Evolutionary conservation across 2,888 invertebrate species (phyloP).

Genomic region (Acleris cristana): DNA sequence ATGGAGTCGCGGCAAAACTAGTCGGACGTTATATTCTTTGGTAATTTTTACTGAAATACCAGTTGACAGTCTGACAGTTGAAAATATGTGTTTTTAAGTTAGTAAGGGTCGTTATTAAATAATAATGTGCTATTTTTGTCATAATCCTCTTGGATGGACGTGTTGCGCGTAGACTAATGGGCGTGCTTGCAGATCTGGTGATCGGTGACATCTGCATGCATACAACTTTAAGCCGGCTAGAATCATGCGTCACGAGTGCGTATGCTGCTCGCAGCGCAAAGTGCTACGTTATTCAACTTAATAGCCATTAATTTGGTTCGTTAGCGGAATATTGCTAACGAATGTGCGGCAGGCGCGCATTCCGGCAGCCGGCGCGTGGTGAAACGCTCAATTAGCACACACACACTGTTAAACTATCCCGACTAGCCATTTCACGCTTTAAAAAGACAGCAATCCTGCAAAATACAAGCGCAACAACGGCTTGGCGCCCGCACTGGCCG

Average conservation of each 20-base stretch:
- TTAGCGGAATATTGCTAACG: conserved; percentile 83
- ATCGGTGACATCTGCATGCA: conserved; percentile 9
- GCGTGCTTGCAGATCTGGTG: not conserved
- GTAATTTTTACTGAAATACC: too few species aligned
- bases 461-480: conserved; percentile 42
- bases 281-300: conserved; percentile 81
- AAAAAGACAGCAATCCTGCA: conserved; percentile 60
- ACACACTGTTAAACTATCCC: conserved; percentile 60
- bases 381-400: conserved; percentile 78
- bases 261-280: conserved; percentile 68
- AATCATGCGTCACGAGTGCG: conserved; percentile 63
- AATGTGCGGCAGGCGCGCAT: conserved; percentile 72
- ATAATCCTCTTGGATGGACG: not conserved
- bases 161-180: not conserved
- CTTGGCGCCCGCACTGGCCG: too few species aligned
- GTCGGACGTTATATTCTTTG: too few species aligned
- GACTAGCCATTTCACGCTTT: conserved; percentile 55
- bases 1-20: too few species aligned
- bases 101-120: too few species aligned
- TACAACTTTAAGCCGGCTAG: conserved; percentile 47
- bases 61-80: too few species aligned
- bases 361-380: conserved; percentile 59
- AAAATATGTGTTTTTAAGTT: too few species aligned
- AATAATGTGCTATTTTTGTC: too few species aligned
- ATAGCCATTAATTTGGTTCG: conserved; percentile 83